Conservation (phyloP, 2,888 invertebrate species). For the Antheraea yamamai region DNA sequence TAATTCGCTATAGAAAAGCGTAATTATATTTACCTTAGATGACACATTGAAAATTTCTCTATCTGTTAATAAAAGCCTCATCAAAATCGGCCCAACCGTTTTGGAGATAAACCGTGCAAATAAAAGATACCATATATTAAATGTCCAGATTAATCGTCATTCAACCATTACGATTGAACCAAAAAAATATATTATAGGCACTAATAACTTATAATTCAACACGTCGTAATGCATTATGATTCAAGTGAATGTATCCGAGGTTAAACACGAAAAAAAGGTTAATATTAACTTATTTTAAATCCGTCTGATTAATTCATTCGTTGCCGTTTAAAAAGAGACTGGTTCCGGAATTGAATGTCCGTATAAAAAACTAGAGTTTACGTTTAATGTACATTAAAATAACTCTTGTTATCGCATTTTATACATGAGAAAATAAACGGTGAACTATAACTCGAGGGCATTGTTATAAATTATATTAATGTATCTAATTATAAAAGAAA, state of each 20-base stretch:
- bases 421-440: neutral
- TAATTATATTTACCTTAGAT: no score
- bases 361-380: neutral
- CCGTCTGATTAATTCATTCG: slow-evolving; percentile 11
- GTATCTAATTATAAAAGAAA: no score
- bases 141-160: no score
- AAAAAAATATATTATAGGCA: neutral
- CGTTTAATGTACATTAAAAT: neutral
- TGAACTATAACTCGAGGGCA: no score
- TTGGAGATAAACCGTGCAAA: no score
- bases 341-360: slow-evolving; percentile 1
- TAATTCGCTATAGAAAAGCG: no score
- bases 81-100: no score
- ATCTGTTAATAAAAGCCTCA: no score
- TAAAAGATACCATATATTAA: no score
- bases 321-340: slow-evolving; percentile 8
- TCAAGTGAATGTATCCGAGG: slow-evolving; percentile 10
- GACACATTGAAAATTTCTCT: no score
- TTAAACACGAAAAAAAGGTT: slow-evolving; percentile 3
- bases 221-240: slow-evolving; percentile 5
- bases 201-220: slow-evolving; percentile 2
- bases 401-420: neutral
- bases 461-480: no score
- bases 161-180: neutral
- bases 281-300: slow-evolving; percentile 11